These are phyloP conservation scores for Pseudolycoriella hygida DNA, from an alignment of 2,888 invertebrate species.

Conservation along the genomic window DNA sequence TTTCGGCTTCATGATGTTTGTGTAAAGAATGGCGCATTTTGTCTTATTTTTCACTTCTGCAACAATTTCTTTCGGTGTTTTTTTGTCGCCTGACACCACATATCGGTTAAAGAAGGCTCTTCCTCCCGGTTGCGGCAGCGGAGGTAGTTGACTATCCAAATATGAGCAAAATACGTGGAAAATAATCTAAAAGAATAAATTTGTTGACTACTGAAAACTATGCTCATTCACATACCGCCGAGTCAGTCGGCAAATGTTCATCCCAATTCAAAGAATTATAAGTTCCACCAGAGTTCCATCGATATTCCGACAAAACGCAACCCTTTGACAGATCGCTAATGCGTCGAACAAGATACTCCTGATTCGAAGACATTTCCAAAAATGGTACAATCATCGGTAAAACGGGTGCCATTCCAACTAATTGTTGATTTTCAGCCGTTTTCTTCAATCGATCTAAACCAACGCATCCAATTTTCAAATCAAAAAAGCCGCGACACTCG, in stretches of 20 bases:
- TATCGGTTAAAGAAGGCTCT: constrained; percentile 39
- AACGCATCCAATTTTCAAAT: constrained; percentile 47
- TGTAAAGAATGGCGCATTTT: constrained; percentile 26
- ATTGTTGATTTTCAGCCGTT: constrained; percentile 38
- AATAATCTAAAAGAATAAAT: constrained; percentile 40
- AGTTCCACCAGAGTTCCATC: constrained; percentile 69
- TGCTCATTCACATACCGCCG: constrained; percentile 41
- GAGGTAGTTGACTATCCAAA: constrained; percentile 63
- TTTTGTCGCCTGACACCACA: constrained; percentile 27
- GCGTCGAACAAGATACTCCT: constrained; percentile 68
- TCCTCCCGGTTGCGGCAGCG: constrained; percentile 45
- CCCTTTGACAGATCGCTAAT: constrained; percentile 64
- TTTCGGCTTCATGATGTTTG: constrained; percentile 24
- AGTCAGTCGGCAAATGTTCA: constrained; percentile 69
- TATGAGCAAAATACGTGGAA: constrained; percentile 75
- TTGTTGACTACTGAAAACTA: constrained; percentile 8
- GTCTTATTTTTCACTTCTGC: constrained; percentile 25
- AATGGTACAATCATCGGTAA: constrained; percentile 49
- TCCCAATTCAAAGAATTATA: constrained; percentile 63
- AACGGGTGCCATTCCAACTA: constrained; percentile 25
- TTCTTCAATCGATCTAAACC: constrained; percentile 58
- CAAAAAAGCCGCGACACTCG: constrained; percentile 46
- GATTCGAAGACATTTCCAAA: constrained; percentile 64
- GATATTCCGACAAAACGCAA: constrained; percentile 74
- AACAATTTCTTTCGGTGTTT: constrained; percentile 24